These are phyloP conservation scores for Anadara kagoshimensis DNA, from an alignment of 1,140 invertebrate genomes.

Conservation along the genomic window DNA sequence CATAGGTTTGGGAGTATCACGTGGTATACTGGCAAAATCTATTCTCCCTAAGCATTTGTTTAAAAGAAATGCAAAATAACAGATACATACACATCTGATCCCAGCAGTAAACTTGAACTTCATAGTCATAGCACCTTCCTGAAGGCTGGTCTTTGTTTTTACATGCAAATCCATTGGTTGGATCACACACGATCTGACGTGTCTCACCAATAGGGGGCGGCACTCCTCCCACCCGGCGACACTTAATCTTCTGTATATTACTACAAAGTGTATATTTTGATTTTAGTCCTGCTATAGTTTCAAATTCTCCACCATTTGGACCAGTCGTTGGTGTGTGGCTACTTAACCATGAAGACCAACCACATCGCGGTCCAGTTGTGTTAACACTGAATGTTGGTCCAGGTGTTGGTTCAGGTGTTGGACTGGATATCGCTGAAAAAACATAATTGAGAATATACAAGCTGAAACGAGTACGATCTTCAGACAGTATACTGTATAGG, in stretches of 20 bases:
- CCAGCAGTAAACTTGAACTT: slow-evolving; percentile 61
- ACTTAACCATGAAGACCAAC: slow-evolving; percentile 68
- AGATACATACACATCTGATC: slow-evolving; percentile 39
- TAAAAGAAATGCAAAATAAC: too few relatives aligned
- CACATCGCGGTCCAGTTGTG: slow-evolving; percentile 27
- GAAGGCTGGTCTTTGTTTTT: slow-evolving; percentile 61
- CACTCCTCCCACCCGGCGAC: slow-evolving; percentile 78
- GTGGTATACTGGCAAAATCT: too few relatives aligned
- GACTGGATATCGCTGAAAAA: too few relatives aligned
- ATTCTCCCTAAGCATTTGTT: too few relatives aligned
- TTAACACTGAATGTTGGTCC: background rate
- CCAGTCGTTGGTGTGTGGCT: slow-evolving; percentile 44
- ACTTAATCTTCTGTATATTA: slow-evolving; percentile 84
- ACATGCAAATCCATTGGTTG: slow-evolving; percentile 70
- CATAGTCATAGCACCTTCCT: slow-evolving; percentile 56
- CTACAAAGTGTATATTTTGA: slow-evolving; percentile 73
- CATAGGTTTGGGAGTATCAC: too few relatives aligned
- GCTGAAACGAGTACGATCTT: too few relatives aligned
- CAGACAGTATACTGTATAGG: too few relatives aligned
- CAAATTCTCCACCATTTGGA: slow-evolving; percentile 64
- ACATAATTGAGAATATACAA: too few relatives aligned
- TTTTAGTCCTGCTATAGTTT: slow-evolving; percentile 64
- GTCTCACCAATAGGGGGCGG: slow-evolving; percentile 79
- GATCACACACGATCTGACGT: slow-evolving; percentile 64
- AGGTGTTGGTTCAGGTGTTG: slow-evolving; percentile 1